A percentile compares a stretch with the other conserved stretches of the same genome.
Evolutionary conservation across 2,888 invertebrate species (phyloP).

Genomic region (Allygus modestus): DNA sequence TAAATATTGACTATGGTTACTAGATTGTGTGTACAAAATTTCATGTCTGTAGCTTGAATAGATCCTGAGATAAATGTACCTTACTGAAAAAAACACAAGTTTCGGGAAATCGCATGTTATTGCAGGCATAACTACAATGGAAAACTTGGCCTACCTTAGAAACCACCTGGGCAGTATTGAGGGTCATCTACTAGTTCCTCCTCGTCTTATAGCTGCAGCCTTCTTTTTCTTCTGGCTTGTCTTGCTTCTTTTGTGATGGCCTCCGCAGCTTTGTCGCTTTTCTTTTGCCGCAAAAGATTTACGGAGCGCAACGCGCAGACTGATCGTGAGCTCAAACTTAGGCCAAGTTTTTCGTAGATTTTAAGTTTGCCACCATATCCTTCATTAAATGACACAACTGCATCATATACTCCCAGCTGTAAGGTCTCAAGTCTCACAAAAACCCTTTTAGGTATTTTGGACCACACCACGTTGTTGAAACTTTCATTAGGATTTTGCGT

Average conservation of each 20-base stretch:
- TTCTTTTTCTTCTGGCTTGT: background rate
- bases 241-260: slow-evolving; percentile 33
- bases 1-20: no score
- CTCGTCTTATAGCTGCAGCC: slow-evolving; percentile 1
- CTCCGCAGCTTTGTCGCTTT: slow-evolving; percentile 33
- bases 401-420: slow-evolving; percentile 41
- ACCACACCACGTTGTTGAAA: slow-evolving; percentile 49
- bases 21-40: no score
- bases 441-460: slow-evolving; percentile 19
- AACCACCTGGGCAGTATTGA: slow-evolving; percentile 1
- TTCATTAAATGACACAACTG: slow-evolving; percentile 29
- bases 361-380: slow-evolving; percentile 6
- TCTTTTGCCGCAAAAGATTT: background rate
- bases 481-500: slow-evolving; percentile 54
- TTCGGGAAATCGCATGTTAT: background rate
- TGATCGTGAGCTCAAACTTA: slow-evolving; percentile 18
- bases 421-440: slow-evolving; percentile 42
- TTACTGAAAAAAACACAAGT: background rate
- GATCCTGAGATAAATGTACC: background rate
- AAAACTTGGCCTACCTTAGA: background rate
- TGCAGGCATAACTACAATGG: background rate
- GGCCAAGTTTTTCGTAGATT: slow-evolving; percentile 12
- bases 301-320: slow-evolving; percentile 31
- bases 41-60: background rate
- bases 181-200: slow-evolving; percentile 35